A percentile compares a stretch with the other conserved stretches of the same genome.
phyloP scores from a whole-genome alignment of 2,797 vertebrate genomes.

The Semotilus atromaculatus region DNA sequence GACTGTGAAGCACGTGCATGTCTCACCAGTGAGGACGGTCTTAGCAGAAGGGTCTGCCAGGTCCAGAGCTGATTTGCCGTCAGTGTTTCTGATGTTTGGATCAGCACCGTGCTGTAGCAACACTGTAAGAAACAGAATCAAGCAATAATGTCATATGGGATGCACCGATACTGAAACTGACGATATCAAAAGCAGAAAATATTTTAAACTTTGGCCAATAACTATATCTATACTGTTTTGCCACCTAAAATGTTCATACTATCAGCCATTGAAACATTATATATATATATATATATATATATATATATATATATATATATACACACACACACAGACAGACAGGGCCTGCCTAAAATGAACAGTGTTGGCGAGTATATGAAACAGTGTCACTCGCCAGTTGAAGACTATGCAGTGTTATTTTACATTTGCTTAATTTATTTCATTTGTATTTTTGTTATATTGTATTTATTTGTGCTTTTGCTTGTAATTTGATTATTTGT shows the following conservation, averaged over 20 bases:
- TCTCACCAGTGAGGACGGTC: conserved; percentile 92
- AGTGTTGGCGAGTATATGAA: too few species aligned
- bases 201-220: too few species aligned
- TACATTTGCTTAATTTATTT: too few species aligned
- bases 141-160: conserved; percentile 20
- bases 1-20: background rate
- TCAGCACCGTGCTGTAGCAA: conserved; percentile 98
- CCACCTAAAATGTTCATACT: background rate
- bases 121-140: conserved; percentile 83
- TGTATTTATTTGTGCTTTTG: too few species aligned
- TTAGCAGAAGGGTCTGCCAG: conserved; percentile 96
- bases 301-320: too few species aligned
- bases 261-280: background rate
- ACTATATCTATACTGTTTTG: background rate
- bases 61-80: conserved; percentile 96
- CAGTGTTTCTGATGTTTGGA: conserved; percentile 98
- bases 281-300: too few species aligned
- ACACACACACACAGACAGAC: too few species aligned
- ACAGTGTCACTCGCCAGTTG: too few species aligned
- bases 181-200: background rate
- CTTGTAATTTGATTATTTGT: too few species aligned
- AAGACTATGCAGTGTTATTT: too few species aligned
- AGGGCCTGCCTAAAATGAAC: too few species aligned
- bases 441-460: too few species aligned
- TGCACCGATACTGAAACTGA: background rate